Base-by-base conservation (phyloP, 2,797 vertebrate genomes). In the Gadopsis bispinosus region DNA sequence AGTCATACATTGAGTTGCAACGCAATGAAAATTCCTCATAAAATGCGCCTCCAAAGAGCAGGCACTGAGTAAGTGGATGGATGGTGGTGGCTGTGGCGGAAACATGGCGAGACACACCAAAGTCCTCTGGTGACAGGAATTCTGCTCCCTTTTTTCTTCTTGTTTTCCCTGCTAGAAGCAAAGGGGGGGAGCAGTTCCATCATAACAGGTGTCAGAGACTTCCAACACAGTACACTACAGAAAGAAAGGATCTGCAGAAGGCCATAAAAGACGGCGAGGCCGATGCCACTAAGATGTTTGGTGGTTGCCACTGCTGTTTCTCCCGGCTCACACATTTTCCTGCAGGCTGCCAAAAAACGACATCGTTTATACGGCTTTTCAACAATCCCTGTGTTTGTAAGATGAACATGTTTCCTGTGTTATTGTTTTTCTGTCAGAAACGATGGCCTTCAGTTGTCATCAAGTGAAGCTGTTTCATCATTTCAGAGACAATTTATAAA, bases 1-100 rank as follows among this genome's bases (percentile, higher is more conserved):
- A 93, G 88, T 94, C 91, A 92, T 87, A 84, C 90, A 74, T 87
- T 87, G 86, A 92, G 87, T 90, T 94, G 89, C 88, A 91, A 90
- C 90, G 87, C 89, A 87, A 90, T 90, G 88, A 91, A 94, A 95
- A 92, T 92, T 90, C 90, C 89, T 90, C 81, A 60, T 91, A 92
- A 93, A 94, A 86, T 51, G 74, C 73, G 70, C 59, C 69, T 90
- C 76, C 80, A 80, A 84, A 90, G 84, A 84, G 87, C 68, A 58
- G 79, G 84, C 85, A 81, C 13, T 41, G 79, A 67, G 73, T 26
- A 68, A 68, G 79, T 67, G 82, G 79, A 84, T 69, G 83, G 88
- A 87, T 60, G 84, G 82, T 76, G 86, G 84, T 79, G 72, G 83
- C 80, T 86, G 82, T 73, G 85, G 80, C 89, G 90, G 90, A 93